These are phyloP conservation scores for Melieria omissa DNA, from an alignment of 2,888 invertebrate species.

Conservation along the genomic window DNA sequence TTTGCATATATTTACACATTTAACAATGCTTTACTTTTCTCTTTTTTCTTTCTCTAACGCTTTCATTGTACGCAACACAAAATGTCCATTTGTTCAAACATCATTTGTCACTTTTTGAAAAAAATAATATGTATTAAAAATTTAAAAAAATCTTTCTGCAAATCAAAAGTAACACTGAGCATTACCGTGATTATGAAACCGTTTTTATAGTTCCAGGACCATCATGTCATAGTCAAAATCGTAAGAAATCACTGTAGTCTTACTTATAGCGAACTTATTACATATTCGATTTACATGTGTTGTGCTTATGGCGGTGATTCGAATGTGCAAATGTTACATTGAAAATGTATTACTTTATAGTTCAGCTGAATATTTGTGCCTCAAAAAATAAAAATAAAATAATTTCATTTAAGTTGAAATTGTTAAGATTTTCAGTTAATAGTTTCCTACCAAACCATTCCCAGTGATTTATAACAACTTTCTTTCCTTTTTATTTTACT, in stretches of 20 bases:
- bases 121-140: background rate
- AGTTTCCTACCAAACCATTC: too few relatives aligned
- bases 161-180: constrained; percentile 69
- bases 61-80: too few relatives aligned
- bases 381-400: background rate
- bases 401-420: too few relatives aligned
- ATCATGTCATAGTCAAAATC: constrained; percentile 73
- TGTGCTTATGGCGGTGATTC: constrained; percentile 23
- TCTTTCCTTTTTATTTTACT: too few relatives aligned
- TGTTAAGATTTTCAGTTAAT: too few relatives aligned
- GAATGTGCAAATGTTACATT: constrained; percentile 12
- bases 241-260: constrained; percentile 65
- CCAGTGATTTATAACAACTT: too few relatives aligned
- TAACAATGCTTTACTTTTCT: background rate
- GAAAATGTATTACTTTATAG: background rate
- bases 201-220: constrained; percentile 79
- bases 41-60: constrained; percentile 1
- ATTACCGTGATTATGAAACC: constrained; percentile 79
- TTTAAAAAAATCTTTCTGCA: background rate
- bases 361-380: constrained; percentile 14
- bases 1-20: too few relatives aligned
- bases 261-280: constrained; percentile 10
- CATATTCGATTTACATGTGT: constrained; percentile 8
- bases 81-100: background rate
- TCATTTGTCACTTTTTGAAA: background rate